Percentiles rank a stretch among this genome's conserved stretches.
Evolutionary conservation across 1,140 invertebrate genomes (phyloP).

Genomic region (Anastrepha ludens): DNA sequence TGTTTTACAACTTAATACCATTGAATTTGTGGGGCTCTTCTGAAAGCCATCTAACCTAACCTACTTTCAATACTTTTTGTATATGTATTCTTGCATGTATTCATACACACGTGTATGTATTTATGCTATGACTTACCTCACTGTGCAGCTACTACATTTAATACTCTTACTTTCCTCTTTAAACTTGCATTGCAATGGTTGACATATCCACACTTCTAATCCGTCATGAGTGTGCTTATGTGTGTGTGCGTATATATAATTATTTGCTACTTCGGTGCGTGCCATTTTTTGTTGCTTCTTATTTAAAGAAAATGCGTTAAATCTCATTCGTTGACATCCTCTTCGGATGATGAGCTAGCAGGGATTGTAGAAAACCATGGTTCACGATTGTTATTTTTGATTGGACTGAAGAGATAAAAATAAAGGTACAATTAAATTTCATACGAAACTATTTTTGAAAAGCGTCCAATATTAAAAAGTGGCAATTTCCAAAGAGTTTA

Average conservation of each 20-base stretch:
- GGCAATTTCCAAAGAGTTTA: too few species aligned
- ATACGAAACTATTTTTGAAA: not conserved
- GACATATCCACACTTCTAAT: not conserved
- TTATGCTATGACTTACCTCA: not conserved
- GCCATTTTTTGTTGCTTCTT: slow-evolving; percentile 10
- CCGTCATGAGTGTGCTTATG: not conserved
- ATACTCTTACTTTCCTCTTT: slow-evolving; percentile 9
- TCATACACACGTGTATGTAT: not conserved
- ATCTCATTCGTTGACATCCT: slow-evolving; percentile 74
- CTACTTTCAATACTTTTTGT: not conserved
- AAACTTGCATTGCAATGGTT: not conserved
- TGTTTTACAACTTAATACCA: not conserved
- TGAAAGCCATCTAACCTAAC: not conserved
- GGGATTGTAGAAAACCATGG: slow-evolving; percentile 82
- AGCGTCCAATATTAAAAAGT: too few species aligned
- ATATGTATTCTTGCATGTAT: not conserved
- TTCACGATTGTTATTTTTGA: slow-evolving; percentile 77
- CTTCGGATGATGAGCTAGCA: slow-evolving; percentile 76
- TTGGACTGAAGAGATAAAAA: slow-evolving; percentile 67
- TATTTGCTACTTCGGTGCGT: slow-evolving; percentile 2
- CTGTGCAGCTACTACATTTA: slow-evolving; percentile 16
- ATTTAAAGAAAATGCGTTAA: slow-evolving; percentile 74
- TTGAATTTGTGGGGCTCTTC: not conserved
- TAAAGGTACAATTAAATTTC: not conserved
- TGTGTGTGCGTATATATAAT: slow-evolving; percentile 10